Evolutionary conservation across 1,140 invertebrate genomes (phyloP).

Genomic region (Zaprionus kolodkinae): DNA sequence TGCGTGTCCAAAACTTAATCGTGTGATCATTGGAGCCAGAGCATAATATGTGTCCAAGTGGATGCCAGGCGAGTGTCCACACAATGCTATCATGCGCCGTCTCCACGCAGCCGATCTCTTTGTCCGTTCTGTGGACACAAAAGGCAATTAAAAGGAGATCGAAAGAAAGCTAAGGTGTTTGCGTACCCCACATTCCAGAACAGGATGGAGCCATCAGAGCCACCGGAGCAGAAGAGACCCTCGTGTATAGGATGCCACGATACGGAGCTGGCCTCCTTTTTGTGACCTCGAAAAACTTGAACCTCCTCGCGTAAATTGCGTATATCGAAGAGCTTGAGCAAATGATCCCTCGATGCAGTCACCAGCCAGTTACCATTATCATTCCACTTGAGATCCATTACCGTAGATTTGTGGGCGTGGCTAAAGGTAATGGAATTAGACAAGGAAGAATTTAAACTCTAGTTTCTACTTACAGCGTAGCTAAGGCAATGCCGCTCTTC

Average conservation of each 20-base stretch:
- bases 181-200: conserved; percentile 98
- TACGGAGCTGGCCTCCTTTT: conserved; percentile 98
- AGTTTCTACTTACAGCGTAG: conserved; percentile 88
- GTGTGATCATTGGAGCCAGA: conserved; percentile 99
- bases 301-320: conserved; percentile 96
- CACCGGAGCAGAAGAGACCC: conserved; percentile 97
- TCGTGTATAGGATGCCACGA: conserved; percentile 99
- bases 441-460: neutral
- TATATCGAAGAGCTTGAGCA: conserved; percentile 99
- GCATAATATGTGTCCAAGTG: conserved; percentile 98
- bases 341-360: conserved; percentile 98
- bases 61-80: conserved; percentile 99
- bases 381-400: conserved; percentile 99
- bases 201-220: conserved; percentile 98
- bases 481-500: conserved; percentile 94
- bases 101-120: conserved; percentile 99
- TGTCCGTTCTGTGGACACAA: conserved; percentile 90
- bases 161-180: neutral
- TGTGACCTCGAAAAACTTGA: conserved; percentile 98
- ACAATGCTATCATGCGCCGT: conserved; percentile 99
- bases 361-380: conserved; percentile 99
- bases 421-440: conserved; percentile 84
- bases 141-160: neutral
- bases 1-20: conserved; percentile 99
- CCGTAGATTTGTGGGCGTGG: conserved; percentile 99